Evolutionary conservation across 2,113 vertebrate species (phyloP).

Genomic region (Rhadina sibilatrix): DNA sequence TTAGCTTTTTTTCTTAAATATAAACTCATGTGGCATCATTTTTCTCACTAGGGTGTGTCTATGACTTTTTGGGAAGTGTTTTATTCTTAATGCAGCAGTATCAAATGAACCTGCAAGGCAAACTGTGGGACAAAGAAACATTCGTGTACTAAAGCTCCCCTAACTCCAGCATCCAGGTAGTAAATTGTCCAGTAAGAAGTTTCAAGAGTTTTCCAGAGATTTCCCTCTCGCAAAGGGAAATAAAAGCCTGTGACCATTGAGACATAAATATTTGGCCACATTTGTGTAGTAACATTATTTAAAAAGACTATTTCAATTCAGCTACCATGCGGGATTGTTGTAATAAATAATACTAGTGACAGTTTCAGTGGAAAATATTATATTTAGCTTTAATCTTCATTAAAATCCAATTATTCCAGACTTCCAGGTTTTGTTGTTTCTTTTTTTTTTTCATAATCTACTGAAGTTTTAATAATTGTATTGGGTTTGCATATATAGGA

Average conservation of each 20-base stretch:
- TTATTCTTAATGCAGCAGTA: neutral
- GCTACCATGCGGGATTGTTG: neutral
- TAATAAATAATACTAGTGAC: neutral
- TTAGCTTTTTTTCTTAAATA: neutral
- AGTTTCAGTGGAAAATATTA: neutral
- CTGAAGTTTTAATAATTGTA: neutral
- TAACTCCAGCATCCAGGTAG: neutral
- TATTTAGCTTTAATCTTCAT: neutral
- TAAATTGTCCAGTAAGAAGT: neutral
- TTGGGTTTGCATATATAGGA: neutral
- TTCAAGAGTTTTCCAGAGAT: neutral
- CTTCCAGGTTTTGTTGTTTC: neutral
- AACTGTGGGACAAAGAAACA: neutral
- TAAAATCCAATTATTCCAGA: neutral
- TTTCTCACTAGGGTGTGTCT: neutral
- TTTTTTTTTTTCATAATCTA: neutral
- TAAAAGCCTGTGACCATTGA: neutral
- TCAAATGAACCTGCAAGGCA: neutral
- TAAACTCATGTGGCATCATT: neutral
- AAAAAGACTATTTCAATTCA: neutral
- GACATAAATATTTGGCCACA: neutral
- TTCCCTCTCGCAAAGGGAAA: neutral
- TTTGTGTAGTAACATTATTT: neutral
- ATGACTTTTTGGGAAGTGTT: neutral
- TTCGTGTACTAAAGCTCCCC: neutral